Conservation (phyloP, 1,140 invertebrate species). For the Cherax destructor region DNA sequence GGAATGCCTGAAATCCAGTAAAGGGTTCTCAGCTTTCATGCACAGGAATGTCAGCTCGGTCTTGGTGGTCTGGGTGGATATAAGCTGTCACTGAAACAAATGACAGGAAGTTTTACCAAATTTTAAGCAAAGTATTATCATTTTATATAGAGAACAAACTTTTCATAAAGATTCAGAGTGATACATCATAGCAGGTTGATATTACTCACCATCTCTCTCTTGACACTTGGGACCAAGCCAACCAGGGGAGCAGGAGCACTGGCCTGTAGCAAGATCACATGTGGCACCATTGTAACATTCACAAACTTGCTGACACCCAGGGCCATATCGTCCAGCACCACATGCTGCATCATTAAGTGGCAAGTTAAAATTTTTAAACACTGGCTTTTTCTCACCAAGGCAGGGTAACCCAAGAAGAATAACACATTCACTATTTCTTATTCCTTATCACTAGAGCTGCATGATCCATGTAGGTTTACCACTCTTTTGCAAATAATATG, state of each 20-base stretch:
- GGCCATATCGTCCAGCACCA: constrained; percentile 75
- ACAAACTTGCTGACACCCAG: constrained; percentile 78
- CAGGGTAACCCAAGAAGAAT: no score
- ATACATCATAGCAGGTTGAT: no score
- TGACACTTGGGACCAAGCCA: constrained; percentile 84
- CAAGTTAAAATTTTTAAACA: neutral
- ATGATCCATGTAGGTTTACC: no score
- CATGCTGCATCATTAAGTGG: constrained; percentile 79
- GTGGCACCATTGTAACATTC: constrained; percentile 83
- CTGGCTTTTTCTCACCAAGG: no score
- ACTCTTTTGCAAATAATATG: no score
- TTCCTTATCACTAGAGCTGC: no score
- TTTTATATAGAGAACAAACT: no score
- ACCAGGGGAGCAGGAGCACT: constrained; percentile 83
- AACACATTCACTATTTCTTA: no score
- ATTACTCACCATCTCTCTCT: constrained; percentile 38
- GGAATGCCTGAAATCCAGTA: neutral
- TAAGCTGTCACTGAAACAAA: constrained; percentile 18
- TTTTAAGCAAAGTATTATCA: no score
- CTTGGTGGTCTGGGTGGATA: constrained; percentile 50
- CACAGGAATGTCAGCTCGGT: constrained; percentile 56
- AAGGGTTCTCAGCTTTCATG: constrained; percentile 45
- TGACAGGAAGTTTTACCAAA: neutral
- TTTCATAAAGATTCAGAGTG: no score
- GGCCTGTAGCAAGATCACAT: constrained; percentile 85